Evolutionary conservation across 2,113 vertebrate genomes (phyloP).

Genomic region (Eurystomus gularis): DNA sequence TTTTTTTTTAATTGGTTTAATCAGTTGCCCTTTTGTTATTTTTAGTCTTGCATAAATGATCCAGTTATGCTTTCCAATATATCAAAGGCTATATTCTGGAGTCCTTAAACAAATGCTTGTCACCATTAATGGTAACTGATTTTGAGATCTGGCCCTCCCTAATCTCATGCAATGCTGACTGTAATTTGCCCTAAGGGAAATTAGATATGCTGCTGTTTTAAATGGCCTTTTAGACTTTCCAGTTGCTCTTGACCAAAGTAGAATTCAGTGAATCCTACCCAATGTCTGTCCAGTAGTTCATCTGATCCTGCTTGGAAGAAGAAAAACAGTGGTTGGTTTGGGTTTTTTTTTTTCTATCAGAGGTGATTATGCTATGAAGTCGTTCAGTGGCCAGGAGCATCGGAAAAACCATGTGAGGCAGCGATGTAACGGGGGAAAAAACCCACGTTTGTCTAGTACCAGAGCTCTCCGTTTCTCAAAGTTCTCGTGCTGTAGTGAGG

Average conservation of each 20-base stretch:
- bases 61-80: not conserved
- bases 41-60: not conserved
- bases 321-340: not conserved
- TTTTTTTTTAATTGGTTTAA: not conserved
- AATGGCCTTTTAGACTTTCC: not conserved
- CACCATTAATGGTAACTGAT: not conserved
- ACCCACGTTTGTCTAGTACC: not conserved
- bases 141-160: not conserved
- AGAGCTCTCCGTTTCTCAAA: not conserved
- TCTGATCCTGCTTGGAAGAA: not conserved
- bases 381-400: not conserved
- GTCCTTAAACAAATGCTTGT: not conserved
- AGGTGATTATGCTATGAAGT: not conserved
- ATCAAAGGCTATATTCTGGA: not conserved
- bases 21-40: not conserved
- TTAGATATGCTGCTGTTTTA: not conserved
- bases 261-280: not conserved
- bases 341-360: not conserved
- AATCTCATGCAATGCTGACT: not conserved
- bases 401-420: not conserved
- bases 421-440: fast-evolving
- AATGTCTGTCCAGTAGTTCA: not conserved
- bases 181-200: not conserved
- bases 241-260: not conserved
- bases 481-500: not conserved